Conservation (phyloP, 2,797 vertebrate species). For the Thamnophis elegans region DNA sequence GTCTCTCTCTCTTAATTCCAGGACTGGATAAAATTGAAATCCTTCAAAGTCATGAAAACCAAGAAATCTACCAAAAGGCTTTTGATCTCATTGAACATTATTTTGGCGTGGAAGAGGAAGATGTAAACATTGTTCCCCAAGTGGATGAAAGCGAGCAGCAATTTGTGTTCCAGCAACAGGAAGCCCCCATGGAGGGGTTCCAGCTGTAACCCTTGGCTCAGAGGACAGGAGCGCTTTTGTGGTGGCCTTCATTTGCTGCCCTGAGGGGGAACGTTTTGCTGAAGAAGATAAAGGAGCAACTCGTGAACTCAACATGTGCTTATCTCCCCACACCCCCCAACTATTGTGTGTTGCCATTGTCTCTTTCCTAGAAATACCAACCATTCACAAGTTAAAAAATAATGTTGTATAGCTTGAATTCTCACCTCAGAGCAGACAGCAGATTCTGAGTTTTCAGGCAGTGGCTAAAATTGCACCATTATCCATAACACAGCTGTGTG, state of each 20-base stretch:
- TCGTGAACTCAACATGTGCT: slow-evolving; percentile 67
- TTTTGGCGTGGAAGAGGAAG: slow-evolving; percentile 87
- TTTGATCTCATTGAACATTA: slow-evolving; percentile 87
- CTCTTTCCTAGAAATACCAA: slow-evolving; percentile 64
- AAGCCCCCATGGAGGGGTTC: slow-evolving; percentile 88
- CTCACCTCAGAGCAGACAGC: slow-evolving; percentile 56
- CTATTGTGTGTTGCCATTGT: slow-evolving; percentile 64
- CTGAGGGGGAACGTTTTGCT: slow-evolving; percentile 53
- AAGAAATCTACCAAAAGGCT: slow-evolving; percentile 88
- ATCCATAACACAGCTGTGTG: slow-evolving; percentile 56
- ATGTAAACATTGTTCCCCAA: slow-evolving; percentile 83
- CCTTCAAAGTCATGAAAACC: slow-evolving; percentile 88
- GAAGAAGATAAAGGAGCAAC: slow-evolving; percentile 62
- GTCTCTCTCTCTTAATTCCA: slow-evolving; percentile 54
- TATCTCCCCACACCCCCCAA: slow-evolving; percentile 42
- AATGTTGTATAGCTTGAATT: slow-evolving; percentile 65
- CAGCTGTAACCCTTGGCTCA: slow-evolving; percentile 71
- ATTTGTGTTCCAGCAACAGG: slow-evolving; percentile 88
- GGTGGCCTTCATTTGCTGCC: slow-evolving; percentile 49
- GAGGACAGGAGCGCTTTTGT: slow-evolving; percentile 14
- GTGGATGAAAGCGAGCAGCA: slow-evolving; percentile 88
- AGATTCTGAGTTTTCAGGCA: slow-evolving; percentile 60
- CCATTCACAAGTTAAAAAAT: slow-evolving; percentile 50
- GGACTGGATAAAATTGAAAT: slow-evolving; percentile 89
- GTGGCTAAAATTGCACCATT: slow-evolving; percentile 62